Evolutionary conservation across 2,888 invertebrate genomes (phyloP).

Genomic region (Laothoe populi): DNA sequence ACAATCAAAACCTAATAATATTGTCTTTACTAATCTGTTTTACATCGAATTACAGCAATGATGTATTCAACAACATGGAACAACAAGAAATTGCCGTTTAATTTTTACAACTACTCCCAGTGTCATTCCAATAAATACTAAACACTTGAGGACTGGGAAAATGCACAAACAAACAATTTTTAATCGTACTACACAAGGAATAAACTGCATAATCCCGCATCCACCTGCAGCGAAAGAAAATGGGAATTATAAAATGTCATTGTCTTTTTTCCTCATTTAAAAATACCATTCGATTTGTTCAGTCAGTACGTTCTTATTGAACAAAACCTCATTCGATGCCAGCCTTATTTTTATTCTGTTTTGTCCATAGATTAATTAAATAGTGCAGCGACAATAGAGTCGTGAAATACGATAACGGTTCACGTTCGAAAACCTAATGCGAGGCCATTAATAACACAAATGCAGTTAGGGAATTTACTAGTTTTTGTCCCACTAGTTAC

Average conservation of each 20-base stretch:
- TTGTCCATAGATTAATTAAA: conserved; percentile 16
- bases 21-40: no score
- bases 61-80: not conserved
- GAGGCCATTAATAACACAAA: not conserved
- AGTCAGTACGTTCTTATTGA: conserved; percentile 49
- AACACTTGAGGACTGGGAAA: not conserved
- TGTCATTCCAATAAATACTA: conserved; percentile 18
- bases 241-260: conserved; percentile 21
- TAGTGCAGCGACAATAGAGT: conserved; percentile 3
- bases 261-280: conserved; percentile 42
- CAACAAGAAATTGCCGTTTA: not conserved
- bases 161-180: not conserved
- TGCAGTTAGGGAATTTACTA: no score
- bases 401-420: conserved; percentile 7
- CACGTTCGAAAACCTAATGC: not conserved
- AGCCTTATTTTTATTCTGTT: conserved; percentile 12
- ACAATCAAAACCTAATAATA: no score
- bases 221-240: conserved; percentile 2
- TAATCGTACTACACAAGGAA: not conserved
- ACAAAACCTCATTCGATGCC: conserved; percentile 11
- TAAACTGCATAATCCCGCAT: not conserved
- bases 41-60: no score
- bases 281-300: conserved; percentile 62
- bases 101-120: not conserved
- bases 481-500: no score